phyloP scores from a whole-genome alignment of 2,888 invertebrate genomes.

The Trichogramma dendrolimi region DNA sequence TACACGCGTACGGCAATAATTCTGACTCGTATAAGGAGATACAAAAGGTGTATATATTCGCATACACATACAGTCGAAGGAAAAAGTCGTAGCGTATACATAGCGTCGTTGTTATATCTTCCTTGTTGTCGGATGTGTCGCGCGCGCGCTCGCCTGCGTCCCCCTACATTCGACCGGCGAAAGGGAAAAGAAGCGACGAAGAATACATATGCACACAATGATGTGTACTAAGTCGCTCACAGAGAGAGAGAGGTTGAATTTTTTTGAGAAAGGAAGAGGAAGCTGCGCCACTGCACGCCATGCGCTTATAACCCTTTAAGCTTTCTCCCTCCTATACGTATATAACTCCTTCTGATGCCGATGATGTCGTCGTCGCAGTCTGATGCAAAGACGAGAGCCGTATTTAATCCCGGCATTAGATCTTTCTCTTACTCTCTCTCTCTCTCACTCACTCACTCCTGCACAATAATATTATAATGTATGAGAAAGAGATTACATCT shows the following conservation, averaged over 20 bases:
- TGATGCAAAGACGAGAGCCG: slow-evolving; percentile 4
- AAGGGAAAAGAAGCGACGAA: background rate
- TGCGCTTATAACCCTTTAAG: too few relatives aligned
- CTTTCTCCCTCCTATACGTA: too few relatives aligned
- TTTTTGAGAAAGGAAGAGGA: background rate
- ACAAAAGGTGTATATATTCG: slow-evolving; percentile 13
- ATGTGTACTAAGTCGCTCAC: too few relatives aligned
- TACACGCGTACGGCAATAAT: too few relatives aligned
- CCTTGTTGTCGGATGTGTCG: background rate
- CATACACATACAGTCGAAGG: slow-evolving; percentile 12
- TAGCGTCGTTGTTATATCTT: too few relatives aligned
- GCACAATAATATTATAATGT: background rate
- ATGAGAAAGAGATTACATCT: slow-evolving; percentile 28
- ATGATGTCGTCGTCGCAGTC: background rate
- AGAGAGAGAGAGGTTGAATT: slow-evolving; percentile 17
- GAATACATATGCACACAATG: too few relatives aligned
- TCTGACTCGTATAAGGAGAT: background rate
- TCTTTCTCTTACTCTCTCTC: slow-evolving; percentile 4
- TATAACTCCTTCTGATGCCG: too few relatives aligned
- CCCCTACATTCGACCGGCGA: too few relatives aligned
- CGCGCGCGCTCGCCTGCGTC: slow-evolving; percentile 4
- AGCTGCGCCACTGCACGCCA: too few relatives aligned
- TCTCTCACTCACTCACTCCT: background rate
- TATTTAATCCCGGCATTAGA: slow-evolving; percentile 26
- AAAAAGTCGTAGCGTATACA: background rate